Base-by-base conservation (phyloP, 2,113 vertebrate genomes). In the Acinonyx jubatus region DNA sequence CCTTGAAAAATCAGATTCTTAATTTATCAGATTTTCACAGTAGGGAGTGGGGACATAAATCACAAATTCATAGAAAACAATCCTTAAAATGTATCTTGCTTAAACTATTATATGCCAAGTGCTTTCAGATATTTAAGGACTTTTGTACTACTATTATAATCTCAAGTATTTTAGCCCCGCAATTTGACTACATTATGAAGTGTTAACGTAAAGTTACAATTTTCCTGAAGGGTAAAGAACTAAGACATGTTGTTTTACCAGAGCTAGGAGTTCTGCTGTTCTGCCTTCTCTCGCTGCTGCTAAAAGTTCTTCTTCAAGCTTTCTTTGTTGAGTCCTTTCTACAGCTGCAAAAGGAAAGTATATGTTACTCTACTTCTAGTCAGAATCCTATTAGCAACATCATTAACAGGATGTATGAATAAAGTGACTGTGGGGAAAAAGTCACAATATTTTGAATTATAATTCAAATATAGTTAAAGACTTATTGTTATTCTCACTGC, bases 241-340 rank as follows among this genome's bases (percentile, higher is more conserved):
- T 21, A 13, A 29, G 7, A 38, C 18, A 1, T 21, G 19, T 68
- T 12, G 68, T 73, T 94, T 98, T 98, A 99, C 99, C 99, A 99
- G 97, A 93, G 99, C 99, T 82, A 98, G 98, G 45, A 99, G 95
- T 96, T 98, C 98, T 71, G 97, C 94, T 13, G 98, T 94, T 73
- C 99, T 99, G 5, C 99, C 99, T 93, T 99, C 99, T 98, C 99
- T 99, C 82, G 99, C 99, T 91, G 99, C 99, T 94, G 98, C 98
- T 98, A 99, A 98, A 71, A 99, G 99, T 88, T 98, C 98, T 93
- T 99, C 99, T 98, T 99, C 99, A 36, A 98, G 97, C 90, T 99
- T 99, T 94, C 99, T 99, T 97, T 98, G 99, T 89, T 99, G 99
- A 93, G 99, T 99, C 69, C 99, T 99, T 98, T 99, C 99, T 84